These are phyloP conservation scores for Lordiphosa collinella DNA, from an alignment of 1,140 invertebrate species.

Conservation along the genomic window DNA sequence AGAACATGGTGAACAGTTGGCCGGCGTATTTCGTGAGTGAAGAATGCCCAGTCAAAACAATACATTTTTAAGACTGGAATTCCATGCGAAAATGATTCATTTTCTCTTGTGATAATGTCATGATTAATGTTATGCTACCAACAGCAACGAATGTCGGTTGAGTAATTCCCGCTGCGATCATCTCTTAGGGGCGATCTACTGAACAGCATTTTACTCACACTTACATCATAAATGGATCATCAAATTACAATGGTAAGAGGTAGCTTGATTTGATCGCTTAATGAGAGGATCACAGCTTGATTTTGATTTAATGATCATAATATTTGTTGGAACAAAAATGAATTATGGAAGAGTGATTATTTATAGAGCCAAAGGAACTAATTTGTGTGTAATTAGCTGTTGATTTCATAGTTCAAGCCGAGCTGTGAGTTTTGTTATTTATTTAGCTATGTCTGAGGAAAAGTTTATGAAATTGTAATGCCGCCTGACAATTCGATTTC, in stretches of 20 bases:
- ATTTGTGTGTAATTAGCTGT: too few species aligned
- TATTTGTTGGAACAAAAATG: background rate
- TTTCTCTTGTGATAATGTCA: conserved; percentile 22
- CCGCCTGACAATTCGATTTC: too few species aligned
- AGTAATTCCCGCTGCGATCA: conserved; percentile 38
- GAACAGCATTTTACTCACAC: conserved; percentile 26
- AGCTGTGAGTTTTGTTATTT: too few species aligned
- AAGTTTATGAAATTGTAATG: too few species aligned
- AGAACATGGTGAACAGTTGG: conserved; percentile 47
- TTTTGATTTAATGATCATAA: background rate
- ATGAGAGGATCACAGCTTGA: conserved; percentile 25
- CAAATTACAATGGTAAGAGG: conserved; percentile 1
- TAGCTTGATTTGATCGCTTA: conserved; percentile 22
- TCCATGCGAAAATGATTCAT: conserved; percentile 46
- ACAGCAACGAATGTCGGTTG: conserved; percentile 18
- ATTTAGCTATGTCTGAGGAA: too few species aligned
- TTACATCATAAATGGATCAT: conserved; percentile 37
- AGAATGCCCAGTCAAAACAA: conserved; percentile 21
- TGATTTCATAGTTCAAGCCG: background rate
- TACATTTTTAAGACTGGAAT: conserved; percentile 25
- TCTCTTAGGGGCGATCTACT: conserved; percentile 12
- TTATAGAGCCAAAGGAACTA: too few species aligned
- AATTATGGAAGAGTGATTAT: conserved; percentile 12
- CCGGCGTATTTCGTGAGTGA: too few species aligned
- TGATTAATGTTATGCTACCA: conserved; percentile 51